Evolutionary conservation across 2,113 vertebrate species (phyloP), one percentile per base, ranked within the genome.

Genomic region (Telmatochromis bifrenatus): DNA sequence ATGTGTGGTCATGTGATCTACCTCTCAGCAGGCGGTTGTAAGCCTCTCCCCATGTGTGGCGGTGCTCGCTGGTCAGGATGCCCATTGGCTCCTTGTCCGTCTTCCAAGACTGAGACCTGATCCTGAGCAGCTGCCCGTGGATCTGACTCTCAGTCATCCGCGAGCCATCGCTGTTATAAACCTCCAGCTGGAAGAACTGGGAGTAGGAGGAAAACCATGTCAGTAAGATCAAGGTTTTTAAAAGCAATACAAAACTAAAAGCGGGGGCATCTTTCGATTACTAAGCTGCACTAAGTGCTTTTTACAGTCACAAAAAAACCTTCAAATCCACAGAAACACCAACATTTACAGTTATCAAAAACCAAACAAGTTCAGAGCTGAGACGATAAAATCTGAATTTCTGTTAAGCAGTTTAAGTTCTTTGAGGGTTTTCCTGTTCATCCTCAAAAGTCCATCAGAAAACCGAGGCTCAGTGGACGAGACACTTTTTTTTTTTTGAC

Each of bases 151-250:
- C 96, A 0, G 97, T 97, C 93, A 98, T 90, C 2, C 97, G 96
- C 0, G 96, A 96, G 85, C 97, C 97, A 10, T 98, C 96, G 6
- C 97, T 97, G 92, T 97, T 97, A 87, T 97, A 97, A 54, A 98
- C 97, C 31, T 97, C 97, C 90, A 98, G 89, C 95, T 97, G 96
- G 89, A 97, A 98, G 92, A 98, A 98, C 97, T 97, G 5, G n/a
- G 3, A 21, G 45, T 10, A n/a, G 12, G n/a, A 62, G 68, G 7
- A 5, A 15, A 15, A 54, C 5, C 15, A 23, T 10, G 62, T 68
- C 60, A 68, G 60, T 1, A 65, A 37, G 33, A 5, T 21, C 33
- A 68, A 37, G 7, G 62, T 68, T 68, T 65, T 62, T 65, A 37
- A 68, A 68, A 21, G 11, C 19, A 37, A 65, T 37, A 37, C 19